Conservation (phyloP, 23 tunicate species). For the Phallusia fumigata region DNA sequence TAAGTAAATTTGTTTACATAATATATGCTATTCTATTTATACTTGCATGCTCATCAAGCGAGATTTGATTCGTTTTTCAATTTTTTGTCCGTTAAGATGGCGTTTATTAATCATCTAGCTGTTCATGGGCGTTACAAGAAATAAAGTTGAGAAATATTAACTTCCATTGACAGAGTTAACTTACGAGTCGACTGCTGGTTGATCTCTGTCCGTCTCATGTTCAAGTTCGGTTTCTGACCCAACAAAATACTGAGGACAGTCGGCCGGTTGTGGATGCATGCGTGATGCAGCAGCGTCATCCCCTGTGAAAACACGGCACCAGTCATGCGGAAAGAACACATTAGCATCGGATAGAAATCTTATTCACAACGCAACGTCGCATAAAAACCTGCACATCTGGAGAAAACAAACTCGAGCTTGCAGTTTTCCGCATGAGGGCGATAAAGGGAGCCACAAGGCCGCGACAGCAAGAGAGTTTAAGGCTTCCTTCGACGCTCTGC, state of each 20-base stretch:
- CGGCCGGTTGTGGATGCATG: constrained; percentile 66
- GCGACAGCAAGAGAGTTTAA: constrained; percentile 69
- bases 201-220: constrained; percentile 61
- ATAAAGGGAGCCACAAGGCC: constrained; percentile 87
- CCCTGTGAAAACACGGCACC: constrained; percentile 41
- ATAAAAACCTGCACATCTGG: constrained; percentile 60
- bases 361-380: too few relatives aligned
- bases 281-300: constrained; percentile 75
- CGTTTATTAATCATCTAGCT: too few relatives aligned
- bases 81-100: too few relatives aligned
- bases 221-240: constrained; percentile 62
- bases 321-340: too few relatives aligned
- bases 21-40: too few relatives aligned
- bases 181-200: constrained; percentile 48
- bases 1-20: too few relatives aligned
- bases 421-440: constrained; percentile 74
- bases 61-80: too few relatives aligned
- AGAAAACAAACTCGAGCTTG: constrained; percentile 58
- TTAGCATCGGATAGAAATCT: too few relatives aligned
- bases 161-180: not conserved
- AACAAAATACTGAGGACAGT: constrained; percentile 58
- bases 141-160: too few relatives aligned
- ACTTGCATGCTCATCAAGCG: too few relatives aligned
- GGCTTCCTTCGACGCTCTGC: constrained; percentile 58
- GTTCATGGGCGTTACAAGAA: too few relatives aligned